A percentile compares a stretch with the other conserved stretches of the same genome.
phyloP scores from a whole-genome alignment of 1,140 invertebrate species.

The Trichogramma pretiosum region DNA sequence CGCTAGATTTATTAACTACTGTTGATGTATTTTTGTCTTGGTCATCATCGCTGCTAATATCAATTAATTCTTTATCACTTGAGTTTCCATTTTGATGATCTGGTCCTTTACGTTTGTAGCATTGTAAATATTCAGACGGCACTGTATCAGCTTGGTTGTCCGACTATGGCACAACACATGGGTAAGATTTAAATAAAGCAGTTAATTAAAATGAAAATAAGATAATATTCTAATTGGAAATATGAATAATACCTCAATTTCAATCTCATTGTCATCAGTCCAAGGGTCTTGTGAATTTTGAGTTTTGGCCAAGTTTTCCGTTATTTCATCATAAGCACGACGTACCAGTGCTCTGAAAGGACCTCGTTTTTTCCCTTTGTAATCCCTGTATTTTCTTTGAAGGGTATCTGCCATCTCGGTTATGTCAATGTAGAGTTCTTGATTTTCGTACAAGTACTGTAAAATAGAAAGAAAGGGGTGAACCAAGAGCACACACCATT shows the following conservation, averaged over 20 bases:
- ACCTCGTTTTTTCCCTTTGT: slow-evolving; percentile 56
- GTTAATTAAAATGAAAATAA: too few species aligned
- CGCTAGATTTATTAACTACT: too few species aligned
- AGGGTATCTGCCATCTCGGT: slow-evolving; percentile 64
- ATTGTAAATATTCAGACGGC: slow-evolving; percentile 27
- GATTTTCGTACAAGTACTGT: slow-evolving; percentile 63
- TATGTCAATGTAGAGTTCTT: slow-evolving; percentile 62
- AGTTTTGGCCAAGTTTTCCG: slow-evolving; percentile 37
- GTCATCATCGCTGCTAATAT: slow-evolving; percentile 47
- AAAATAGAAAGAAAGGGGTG: too few species aligned
- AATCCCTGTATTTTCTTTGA: slow-evolving; percentile 61
- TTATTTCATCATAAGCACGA: slow-evolving; percentile 48
- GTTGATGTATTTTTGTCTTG: slow-evolving; percentile 22
- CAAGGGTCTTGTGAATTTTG: slow-evolving; percentile 40
- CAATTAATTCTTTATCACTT: slow-evolving; percentile 44
- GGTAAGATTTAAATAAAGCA: slow-evolving; percentile 10
- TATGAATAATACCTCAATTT: slow-evolving; percentile 43
- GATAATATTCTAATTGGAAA: slow-evolving; percentile 2
- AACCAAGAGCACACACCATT: too few species aligned
- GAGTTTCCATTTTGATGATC: slow-evolving; percentile 38
- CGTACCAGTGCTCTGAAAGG: slow-evolving; percentile 58
- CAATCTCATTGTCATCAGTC: slow-evolving; percentile 50
- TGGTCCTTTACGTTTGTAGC: slow-evolving; percentile 26
- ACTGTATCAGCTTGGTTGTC: slow-evolving; percentile 27
- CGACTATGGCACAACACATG: too few species aligned